phyloP scores from a whole-genome alignment of 2,888 invertebrate genomes.

The Mellilla xanthometata region DNA sequence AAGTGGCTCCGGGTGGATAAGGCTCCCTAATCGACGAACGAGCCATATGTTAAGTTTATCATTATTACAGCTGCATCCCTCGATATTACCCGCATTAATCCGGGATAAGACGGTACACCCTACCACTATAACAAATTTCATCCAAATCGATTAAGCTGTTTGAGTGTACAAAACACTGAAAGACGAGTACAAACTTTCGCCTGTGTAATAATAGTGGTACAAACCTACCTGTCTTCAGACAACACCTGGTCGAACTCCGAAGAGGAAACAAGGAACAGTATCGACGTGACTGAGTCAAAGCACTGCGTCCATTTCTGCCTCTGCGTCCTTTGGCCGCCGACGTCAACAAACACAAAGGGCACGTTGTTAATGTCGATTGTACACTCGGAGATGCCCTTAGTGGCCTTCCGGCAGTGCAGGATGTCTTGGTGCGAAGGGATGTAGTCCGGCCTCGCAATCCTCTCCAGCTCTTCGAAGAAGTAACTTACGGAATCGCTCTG shows the following conservation, averaged over 20 bases:
- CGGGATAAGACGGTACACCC: no score
- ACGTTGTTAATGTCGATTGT: conserved; percentile 96
- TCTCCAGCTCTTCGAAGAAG: conserved; percentile 95
- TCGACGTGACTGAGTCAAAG: conserved; percentile 98
- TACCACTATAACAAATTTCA: no score
- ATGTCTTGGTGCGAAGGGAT: conserved; percentile 97
- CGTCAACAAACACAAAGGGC: conserved; percentile 97
- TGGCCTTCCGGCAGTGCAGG: conserved; percentile 97
- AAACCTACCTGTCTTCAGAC: conserved; percentile 92
- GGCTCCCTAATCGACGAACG: no score
- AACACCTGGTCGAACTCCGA: conserved; percentile 99
- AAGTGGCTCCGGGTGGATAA: no score
- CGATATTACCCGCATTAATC: no score
- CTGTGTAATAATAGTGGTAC: no score
- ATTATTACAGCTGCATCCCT: no score
- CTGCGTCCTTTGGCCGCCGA: conserved; percentile 98
- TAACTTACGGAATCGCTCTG: conserved; percentile 98
- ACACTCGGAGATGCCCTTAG: conserved; percentile 98
- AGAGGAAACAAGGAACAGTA: conserved; percentile 97
- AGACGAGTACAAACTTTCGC: no score
- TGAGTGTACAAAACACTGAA: no score
- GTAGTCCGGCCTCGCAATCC: conserved; percentile 94
- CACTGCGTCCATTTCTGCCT: conserved; percentile 99
- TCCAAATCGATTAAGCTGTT: no score
- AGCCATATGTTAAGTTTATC: no score